Evolutionary conservation across 2,113 vertebrate species (phyloP), one percentile per base, ranked within the genome.

Genomic region (Elaphurus davidianus): DNA sequence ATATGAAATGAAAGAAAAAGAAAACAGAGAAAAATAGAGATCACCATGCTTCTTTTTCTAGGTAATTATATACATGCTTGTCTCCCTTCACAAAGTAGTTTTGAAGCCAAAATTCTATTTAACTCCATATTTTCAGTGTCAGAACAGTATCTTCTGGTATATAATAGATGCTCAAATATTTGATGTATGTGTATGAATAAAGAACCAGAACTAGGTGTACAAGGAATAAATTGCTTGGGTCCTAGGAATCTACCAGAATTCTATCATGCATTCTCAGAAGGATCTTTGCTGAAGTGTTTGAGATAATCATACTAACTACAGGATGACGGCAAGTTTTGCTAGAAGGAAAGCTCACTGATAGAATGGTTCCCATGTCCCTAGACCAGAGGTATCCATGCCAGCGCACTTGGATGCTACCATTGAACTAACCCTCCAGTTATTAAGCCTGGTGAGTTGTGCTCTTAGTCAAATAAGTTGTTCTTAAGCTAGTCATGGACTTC

Each of bases 251-350:
- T 50, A 45, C 9, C 28, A 14, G 21, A 6, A 45, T 21, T 60
- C 16, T 1, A 15, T 1, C 0, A 13, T n/a, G 25, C 0, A 1
- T 54, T 62, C 59, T 55, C 45, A 12, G 52, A 59, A 9, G 7
- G 11, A 5, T 1, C 30, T 78, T 85, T 23, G 30, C 50, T 64
- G 2, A 50, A 30, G 28, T 25, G 3, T 17, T 45, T 36, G 74
- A 30, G 17, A 30, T 17, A 19, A 54, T 9, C 76, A 19, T 14
- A 3, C 0, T 17, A 6, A 13, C 67, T 33, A 33, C 14, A 43
- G 17, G 82, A 7, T 60, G 13, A 15, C 2, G 12, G 79, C 13
- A 52, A 81, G 13, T 12, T 52, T 55, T 55, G 52, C 54, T 45
- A 14, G 76, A 86, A 57, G 79, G 45, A 67, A 85, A 79, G 54